Conservation (phyloP, 30 jellyfish, hydroid and myxozoan genomes). For the Mastigias papua region DNA sequence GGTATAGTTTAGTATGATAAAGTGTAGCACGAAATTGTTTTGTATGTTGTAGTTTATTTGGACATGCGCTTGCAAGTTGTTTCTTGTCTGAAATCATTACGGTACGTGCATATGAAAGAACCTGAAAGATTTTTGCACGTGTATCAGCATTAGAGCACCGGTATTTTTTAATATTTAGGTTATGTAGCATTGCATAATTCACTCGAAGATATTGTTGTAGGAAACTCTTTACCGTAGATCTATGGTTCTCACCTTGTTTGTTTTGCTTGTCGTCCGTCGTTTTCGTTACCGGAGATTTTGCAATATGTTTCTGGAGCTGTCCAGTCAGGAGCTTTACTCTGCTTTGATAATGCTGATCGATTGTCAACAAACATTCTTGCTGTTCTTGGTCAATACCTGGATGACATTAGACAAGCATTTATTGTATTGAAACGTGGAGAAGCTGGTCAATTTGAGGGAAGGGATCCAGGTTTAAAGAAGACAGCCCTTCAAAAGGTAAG, state of each 20-base stretch:
- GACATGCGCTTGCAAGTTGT: too few species aligned
- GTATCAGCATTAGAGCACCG: too few species aligned
- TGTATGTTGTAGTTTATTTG: neutral
- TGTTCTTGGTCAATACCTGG: slow-evolving; percentile 73
- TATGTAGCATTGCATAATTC: too few species aligned
- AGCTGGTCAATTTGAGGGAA: slow-evolving; percentile 27
- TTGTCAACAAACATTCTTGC: slow-evolving; percentile 41
- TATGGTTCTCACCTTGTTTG: slow-evolving; percentile 57
- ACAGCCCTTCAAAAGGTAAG: too few species aligned
- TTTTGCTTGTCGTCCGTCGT: slow-evolving; percentile 42
- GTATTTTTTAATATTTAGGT: too few species aligned
- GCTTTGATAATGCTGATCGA: slow-evolving; percentile 36
- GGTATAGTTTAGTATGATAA: neutral
- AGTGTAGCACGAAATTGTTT: neutral
- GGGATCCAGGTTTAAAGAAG: slow-evolving; percentile 48
- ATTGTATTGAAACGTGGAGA: slow-evolving; percentile 28
- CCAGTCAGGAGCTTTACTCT: slow-evolving; percentile 58
- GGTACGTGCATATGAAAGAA: too few species aligned
- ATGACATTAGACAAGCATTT: slow-evolving; percentile 61
- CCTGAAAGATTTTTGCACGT: too few species aligned
- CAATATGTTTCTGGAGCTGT: slow-evolving; percentile 75
- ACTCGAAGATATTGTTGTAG: too few species aligned
- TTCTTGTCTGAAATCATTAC: too few species aligned
- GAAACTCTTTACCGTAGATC: too few species aligned
- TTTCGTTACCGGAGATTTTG: slow-evolving; percentile 35